phyloP scores from a whole-genome alignment of 2,888 invertebrate genomes.

The Drosophila paranaensis region DNA sequence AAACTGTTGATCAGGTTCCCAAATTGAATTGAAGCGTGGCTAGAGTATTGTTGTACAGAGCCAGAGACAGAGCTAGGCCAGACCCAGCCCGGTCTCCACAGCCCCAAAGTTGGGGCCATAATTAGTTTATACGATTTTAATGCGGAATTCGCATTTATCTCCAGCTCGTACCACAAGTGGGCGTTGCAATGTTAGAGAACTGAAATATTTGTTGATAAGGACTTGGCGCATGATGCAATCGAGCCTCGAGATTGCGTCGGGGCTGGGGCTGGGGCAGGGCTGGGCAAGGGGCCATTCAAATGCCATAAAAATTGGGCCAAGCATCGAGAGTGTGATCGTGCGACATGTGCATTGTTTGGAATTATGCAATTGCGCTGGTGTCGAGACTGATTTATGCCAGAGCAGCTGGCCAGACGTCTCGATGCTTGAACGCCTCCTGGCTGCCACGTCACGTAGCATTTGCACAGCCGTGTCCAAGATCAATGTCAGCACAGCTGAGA shows the following conservation, averaged over 20 bases:
- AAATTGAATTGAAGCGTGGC: constrained; percentile 75
- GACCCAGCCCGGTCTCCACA: background rate
- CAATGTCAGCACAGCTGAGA: constrained; percentile 66
- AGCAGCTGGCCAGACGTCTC: constrained; percentile 44
- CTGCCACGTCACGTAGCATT: constrained; percentile 48
- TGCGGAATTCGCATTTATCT: constrained; percentile 60
- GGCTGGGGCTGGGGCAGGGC: too few species aligned
- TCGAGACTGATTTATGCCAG: constrained; percentile 75
- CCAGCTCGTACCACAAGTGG: constrained; percentile 46
- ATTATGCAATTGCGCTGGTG: constrained; percentile 62
- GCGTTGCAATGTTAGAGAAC: constrained; percentile 48
- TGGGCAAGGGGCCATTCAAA: constrained; percentile 52
- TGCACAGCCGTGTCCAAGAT: constrained; percentile 65
- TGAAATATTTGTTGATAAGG: constrained; percentile 59
- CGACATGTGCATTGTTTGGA: constrained; percentile 60
- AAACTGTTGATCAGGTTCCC: constrained; percentile 24
- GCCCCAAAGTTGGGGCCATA: constrained; percentile 34
- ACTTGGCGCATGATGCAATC: constrained; percentile 70
- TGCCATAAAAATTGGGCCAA: constrained; percentile 75
- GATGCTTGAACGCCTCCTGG: constrained; percentile 61
- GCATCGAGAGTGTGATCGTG: constrained; percentile 36
- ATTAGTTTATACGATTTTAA: constrained; percentile 77
- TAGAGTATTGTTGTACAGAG: constrained; percentile 68
- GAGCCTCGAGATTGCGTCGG: constrained; percentile 54
- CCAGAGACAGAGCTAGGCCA: background rate